phyloP scores from a whole-genome alignment of 2,797 vertebrate species.

The Dallia pectoralis region DNA sequence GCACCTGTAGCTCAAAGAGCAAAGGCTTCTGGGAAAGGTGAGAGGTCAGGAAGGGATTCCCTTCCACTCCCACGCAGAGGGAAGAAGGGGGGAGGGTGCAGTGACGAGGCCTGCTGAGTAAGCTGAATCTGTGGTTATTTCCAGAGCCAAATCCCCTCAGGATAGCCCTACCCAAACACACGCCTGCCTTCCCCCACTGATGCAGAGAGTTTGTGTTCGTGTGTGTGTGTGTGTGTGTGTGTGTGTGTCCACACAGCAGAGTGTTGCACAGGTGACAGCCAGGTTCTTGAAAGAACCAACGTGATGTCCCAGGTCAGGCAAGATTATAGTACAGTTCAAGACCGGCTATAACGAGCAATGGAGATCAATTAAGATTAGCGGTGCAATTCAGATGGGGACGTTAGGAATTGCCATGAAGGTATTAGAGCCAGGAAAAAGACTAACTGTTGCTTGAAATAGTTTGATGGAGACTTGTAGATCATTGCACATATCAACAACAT shows the following conservation, averaged over 20 bases:
- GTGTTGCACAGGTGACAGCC: not conserved
- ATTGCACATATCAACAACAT: too few relatives aligned
- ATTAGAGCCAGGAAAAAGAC: not conserved
- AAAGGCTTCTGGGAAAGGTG: constrained; percentile 28
- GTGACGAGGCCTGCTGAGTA: constrained; percentile 60
- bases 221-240: not conserved
- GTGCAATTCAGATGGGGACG: not conserved
- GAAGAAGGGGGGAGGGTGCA: constrained; percentile 21
- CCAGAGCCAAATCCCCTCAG: constrained; percentile 66
- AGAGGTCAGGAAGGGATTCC: constrained; percentile 56
- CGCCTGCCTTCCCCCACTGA: constrained; percentile 6
- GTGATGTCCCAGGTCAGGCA: not conserved
- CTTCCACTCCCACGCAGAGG: constrained; percentile 24
- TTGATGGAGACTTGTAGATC: too few relatives aligned
- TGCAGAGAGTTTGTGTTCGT: not conserved
- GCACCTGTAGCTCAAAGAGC: constrained; percentile 4
- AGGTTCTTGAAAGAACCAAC: not conserved
- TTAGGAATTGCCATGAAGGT: too few relatives aligned
- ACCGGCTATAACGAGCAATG: not conserved
- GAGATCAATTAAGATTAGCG: too few relatives aligned
- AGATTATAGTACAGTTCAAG: constrained; percentile 3
- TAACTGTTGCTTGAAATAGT: too few relatives aligned
- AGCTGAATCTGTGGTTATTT: constrained; percentile 77
- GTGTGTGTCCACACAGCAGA: not conserved
- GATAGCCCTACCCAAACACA: constrained; percentile 22